Conservation (phyloP, 1,140 invertebrate species). For the Nymphalis io region DNA sequence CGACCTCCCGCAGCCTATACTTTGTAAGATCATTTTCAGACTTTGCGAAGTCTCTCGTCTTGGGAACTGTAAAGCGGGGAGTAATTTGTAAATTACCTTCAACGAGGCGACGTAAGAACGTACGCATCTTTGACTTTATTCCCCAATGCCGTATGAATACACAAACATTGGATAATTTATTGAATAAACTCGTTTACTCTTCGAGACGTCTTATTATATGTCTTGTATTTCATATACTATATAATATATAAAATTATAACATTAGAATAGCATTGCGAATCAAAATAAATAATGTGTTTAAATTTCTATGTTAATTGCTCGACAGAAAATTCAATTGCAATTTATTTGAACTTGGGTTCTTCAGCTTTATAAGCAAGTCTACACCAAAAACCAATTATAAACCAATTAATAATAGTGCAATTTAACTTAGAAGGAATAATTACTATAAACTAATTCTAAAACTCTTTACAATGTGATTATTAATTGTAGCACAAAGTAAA, state of each 20-base stretch:
- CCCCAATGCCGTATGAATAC: conserved; percentile 39
- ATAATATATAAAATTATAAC: conserved; percentile 1
- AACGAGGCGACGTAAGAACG: conserved; percentile 46
- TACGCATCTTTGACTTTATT: conserved; percentile 50
- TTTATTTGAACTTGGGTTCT: no score
- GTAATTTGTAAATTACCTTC: conserved; percentile 67
- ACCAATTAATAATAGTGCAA: no score
- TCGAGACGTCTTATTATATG: neutral
- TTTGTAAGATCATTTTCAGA: conserved; percentile 78
- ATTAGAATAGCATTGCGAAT: no score
- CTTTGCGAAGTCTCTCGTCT: conserved; percentile 60
- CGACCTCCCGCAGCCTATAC: conserved; percentile 65
- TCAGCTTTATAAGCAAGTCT: no score
- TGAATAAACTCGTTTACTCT: conserved; percentile 29
- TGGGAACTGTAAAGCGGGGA: conserved; percentile 59
- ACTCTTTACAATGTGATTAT: no score
- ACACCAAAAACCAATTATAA: no score
- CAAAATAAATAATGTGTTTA: no score
- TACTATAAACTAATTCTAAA: no score
- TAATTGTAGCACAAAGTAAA: no score
- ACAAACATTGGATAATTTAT: conserved; percentile 33
- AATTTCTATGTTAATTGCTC: no score
- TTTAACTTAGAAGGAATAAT: no score
- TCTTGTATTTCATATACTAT: neutral
- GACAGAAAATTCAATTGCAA: no score